Base-by-base conservation (phyloP, 2,113 vertebrate genomes). In the Mesoclemmys tuberculata region DNA sequence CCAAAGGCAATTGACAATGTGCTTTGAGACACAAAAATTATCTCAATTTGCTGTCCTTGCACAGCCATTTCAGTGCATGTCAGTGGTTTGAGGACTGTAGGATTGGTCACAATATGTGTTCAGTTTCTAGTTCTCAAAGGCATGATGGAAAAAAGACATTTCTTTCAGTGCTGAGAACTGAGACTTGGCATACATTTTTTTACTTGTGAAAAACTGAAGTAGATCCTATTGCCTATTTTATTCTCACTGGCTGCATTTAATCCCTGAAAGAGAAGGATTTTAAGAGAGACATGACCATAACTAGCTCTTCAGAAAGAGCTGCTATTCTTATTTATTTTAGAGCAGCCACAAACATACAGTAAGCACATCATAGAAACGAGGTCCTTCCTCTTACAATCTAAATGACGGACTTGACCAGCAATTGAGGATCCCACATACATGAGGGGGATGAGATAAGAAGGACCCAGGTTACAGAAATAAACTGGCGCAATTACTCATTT, bases 21-120 rank as follows among this genome's bases (percentile, higher is more conserved):
- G 19, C 26, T 93, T 85, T 96, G 89, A 94, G 93, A 81, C 24
- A 48, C 91, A 92, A 95, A 94, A 51, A 52, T 84, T 55, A 61
- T 84, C 90, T 95, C 80, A 92, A 38, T 94, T 92, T 90, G 54
- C 89, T 93, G 27, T 48, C 88, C 82, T 68, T 75, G 27, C 48
- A 51, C 74, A 92, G 85, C 87, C 94, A 94, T 85, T 87, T 46
- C 31, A 18, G 16, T 86, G 79, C 91, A 75, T 80, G 88, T 87
- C 80, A 89, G 79, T 49, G 51, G n/a, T 81, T 68, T 95, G 27
- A 92, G 91, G 35, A 83, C 27, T 91, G 46, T 46, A 68, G 24
- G 52, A 64, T 95, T 81, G 78, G 56, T 92, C 92, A 91, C 38
- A 52, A 61, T 1, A 0, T 89, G 21, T 55, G 48, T 55, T 75